These are phyloP conservation scores for Caranx melampygus DNA, from an alignment of 2,113 vertebrate genomes.

Conservation along the genomic window DNA sequence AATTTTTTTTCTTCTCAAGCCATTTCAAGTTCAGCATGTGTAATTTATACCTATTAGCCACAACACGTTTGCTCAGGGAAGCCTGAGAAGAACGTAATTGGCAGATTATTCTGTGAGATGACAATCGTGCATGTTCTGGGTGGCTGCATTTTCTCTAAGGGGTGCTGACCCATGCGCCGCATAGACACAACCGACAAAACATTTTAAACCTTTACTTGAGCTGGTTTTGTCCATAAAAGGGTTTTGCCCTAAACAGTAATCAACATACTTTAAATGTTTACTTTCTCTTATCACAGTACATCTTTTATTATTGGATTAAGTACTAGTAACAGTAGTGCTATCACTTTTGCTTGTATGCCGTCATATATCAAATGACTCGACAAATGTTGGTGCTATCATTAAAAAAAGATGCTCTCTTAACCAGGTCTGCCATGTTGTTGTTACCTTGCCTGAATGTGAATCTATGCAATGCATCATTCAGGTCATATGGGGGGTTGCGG, in stretches of 20 bases:
- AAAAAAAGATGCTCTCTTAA: background rate
- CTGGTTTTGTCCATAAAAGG: background rate
- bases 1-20: no score
- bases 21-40: background rate
- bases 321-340: background rate
- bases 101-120: no score
- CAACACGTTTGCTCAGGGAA: no score
- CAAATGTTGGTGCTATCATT: background rate
- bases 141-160: no score
- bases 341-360: background rate
- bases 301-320: background rate
- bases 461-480: constrained; percentile 20
- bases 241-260: background rate
- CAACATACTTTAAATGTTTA: background rate
- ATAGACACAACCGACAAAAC: background rate
- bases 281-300: background rate
- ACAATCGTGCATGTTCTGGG: no score
- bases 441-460: constrained; percentile 29
- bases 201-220: background rate
- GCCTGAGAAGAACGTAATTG: background rate
- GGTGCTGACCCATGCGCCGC: no score
- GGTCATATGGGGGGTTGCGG: constrained; percentile 16
- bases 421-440: background rate
- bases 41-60: background rate
- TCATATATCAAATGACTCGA: background rate